These are phyloP conservation scores for Calidris pygmaea DNA, from an alignment of 2,113 vertebrate genomes.

Conservation along the genomic window DNA sequence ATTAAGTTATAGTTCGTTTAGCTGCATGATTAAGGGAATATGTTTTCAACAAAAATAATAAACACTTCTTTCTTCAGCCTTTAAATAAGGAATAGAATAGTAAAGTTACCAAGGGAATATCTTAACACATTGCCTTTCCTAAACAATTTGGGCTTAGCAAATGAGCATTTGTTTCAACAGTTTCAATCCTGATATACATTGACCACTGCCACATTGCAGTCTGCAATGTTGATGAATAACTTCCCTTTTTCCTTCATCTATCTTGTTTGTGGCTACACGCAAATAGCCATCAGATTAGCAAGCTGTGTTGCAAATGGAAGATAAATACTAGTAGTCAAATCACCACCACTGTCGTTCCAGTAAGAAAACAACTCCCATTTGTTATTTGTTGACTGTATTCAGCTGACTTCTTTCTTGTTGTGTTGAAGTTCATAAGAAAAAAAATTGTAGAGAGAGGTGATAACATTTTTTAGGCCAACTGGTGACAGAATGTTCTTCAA, in stretches of 20 bases:
- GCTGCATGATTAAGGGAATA: neutral
- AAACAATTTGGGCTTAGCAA: neutral
- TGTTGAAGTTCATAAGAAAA: neutral
- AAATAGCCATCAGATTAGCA: constrained; percentile 52
- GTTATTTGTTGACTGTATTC: constrained; percentile 27
- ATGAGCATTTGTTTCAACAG: constrained; percentile 56
- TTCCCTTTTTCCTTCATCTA: constrained; percentile 52
- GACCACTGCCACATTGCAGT: neutral
- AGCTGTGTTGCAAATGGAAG: constrained; percentile 54
- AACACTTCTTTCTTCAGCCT: neutral
- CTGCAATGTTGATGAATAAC: constrained; percentile 34
- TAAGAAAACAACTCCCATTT: constrained; percentile 45
- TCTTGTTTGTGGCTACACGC: constrained; percentile 44
- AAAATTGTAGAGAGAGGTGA: neutral
- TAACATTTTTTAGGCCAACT: neutral
- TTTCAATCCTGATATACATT: constrained; percentile 22
- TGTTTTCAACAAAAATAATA: neutral
- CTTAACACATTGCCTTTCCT: constrained; percentile 7
- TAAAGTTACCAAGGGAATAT: neutral
- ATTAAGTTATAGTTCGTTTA: neutral
- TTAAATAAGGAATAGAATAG: neutral
- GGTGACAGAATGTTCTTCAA: neutral
- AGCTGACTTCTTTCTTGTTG: neutral
- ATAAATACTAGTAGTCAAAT: constrained; percentile 34
- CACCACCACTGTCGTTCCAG: neutral